Base-by-base conservation (phyloP, 2,113 vertebrate species). In the Rhinolophus sinicus region DNA sequence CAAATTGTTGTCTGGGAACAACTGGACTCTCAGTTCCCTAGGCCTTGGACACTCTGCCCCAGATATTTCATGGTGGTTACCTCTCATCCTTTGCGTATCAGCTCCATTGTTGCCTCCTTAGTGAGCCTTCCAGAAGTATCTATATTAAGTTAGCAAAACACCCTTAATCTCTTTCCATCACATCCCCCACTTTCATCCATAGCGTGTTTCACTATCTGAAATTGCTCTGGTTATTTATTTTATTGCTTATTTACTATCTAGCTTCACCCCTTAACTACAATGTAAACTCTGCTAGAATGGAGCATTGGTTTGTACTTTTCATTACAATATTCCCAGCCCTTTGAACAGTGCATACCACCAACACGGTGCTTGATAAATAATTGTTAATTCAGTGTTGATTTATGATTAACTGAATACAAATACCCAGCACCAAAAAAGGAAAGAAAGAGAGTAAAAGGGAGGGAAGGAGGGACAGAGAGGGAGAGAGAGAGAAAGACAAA, bases 261-360 rank as follows among this genome's bases (percentile, higher is more conserved):
- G 18, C 78, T 58, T 64, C n/a, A 30, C 21, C 1, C 24, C 44
- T 88, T 47, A 65, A 33, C 18, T n/a, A 28, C 44, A 64, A 50
- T 0, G 0, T 2, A 50, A 13, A n/a, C 38, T 44, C 18, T 1
- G 0, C 24, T 19, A 40, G 47, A 76, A 52, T 4, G 18, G 33
- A 2, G 5, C n/a, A 22, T 15, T 10, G 3, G 44, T 33, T 54
- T 54, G 13, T 88, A 50, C 44, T 84, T 73, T n/a, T 35, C 54
- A 33, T 62, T 18, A 11, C 44, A 3, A 0, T 35, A 13, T 44
- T 64, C 30, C 28, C 11, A 44, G 35, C 6, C 12, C n/a, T 33
- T 56, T n/a, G 50, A 67, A 87, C 33, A 24, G 26, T 15, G 8
- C 3, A 2, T 11, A 44, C 33, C 16, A 72, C 22, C 52, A 15